These are phyloP conservation scores for Vanessa tameamea DNA, from an alignment of 1,140 invertebrate species.

Conservation along the genomic window DNA sequence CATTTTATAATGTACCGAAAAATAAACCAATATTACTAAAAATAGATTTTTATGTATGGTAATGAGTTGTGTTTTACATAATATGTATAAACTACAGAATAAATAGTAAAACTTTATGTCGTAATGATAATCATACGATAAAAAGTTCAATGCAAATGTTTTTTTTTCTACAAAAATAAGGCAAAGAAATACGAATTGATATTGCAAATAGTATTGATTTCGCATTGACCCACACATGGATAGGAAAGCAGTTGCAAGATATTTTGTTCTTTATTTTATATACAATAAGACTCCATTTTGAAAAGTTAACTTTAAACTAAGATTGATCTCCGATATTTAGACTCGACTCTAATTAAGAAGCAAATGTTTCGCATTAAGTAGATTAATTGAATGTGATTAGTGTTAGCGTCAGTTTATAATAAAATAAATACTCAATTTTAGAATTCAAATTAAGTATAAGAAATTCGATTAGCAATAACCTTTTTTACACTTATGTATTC, in stretches of 20 bases:
- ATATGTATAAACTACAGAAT: no score
- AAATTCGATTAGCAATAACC: no score
- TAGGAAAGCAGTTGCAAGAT: neutral
- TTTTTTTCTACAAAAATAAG: neutral
- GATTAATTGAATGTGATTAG: constrained; percentile 1
- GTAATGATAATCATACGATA: neutral
- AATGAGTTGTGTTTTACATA: no score
- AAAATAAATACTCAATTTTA: no score
- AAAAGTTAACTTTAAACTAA: neutral
- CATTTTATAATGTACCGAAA: no score
- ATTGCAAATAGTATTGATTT: constrained; percentile 29
- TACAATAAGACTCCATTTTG: neutral
- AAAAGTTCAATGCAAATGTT: neutral
- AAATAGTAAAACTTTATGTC: neutral
- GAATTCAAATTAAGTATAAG: no score
- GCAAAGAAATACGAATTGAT: neutral
- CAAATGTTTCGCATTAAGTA: constrained; percentile 1
- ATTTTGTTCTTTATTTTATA: neutral
- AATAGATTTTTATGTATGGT: no score
- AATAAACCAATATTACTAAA: no score
- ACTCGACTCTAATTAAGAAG: neutral
- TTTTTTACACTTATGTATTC: no score
- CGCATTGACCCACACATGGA: constrained; percentile 29
- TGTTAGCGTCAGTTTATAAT: neutral
- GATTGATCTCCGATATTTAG: no score